A percentile compares a stretch with the other conserved stretches of the same genome.
Evolutionary conservation across 2,888 invertebrate genomes (phyloP).

Genomic region (Heliconius ethilla): DNA sequence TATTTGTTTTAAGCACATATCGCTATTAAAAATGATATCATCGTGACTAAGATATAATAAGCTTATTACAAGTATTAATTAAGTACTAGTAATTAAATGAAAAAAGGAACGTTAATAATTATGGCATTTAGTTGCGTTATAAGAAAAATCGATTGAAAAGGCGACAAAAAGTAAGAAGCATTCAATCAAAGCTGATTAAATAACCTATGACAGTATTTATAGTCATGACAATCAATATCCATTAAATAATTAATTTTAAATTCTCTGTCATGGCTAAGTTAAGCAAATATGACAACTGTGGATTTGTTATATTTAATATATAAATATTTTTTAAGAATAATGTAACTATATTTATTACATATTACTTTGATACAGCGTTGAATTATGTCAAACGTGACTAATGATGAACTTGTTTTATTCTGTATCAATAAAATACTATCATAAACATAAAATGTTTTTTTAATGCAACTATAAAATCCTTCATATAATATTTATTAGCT

Average conservation of each 20-base stretch:
- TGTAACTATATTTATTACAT: too few relatives aligned
- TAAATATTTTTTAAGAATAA: too few relatives aligned
- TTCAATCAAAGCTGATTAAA: constrained; percentile 13
- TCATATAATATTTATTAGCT: too few relatives aligned
- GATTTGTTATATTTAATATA: background rate
- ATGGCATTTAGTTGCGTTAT: constrained; percentile 15
- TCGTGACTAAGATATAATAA: constrained; percentile 4
- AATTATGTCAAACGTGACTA: too few relatives aligned
- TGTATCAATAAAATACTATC: too few relatives aligned
- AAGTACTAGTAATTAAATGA: background rate
- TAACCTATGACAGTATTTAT: background rate
- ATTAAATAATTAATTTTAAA: background rate
- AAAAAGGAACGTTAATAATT: constrained; percentile 18
- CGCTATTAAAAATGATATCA: constrained; percentile 13
- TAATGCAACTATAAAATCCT: too few relatives aligned
- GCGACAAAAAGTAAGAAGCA: background rate
- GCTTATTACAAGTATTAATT: constrained; percentile 16
- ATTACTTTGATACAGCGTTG: too few relatives aligned
- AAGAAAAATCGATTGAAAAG: background rate
- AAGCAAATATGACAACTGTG: background rate
- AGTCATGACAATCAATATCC: constrained; percentile 2
- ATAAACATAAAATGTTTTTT: too few relatives aligned
- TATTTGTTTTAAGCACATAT: constrained; percentile 32
- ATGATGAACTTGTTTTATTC: too few relatives aligned
- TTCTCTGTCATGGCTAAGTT: background rate